These are phyloP conservation scores for Tapirus terrestris DNA, from an alignment of 2,113 vertebrate species.

Conservation along the genomic window DNA sequence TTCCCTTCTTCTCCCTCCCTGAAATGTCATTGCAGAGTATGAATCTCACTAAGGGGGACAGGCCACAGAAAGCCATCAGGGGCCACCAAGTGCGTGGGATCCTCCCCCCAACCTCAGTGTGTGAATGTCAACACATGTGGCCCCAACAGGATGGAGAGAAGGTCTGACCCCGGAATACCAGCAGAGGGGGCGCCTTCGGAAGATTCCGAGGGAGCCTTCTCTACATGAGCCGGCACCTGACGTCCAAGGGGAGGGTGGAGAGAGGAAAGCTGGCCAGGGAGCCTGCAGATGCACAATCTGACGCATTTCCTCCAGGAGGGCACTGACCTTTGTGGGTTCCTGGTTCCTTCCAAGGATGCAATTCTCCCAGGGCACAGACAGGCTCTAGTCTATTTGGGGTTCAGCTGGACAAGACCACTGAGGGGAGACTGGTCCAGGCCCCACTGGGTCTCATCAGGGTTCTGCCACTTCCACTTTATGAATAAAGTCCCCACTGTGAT, in stretches of 20 bases:
- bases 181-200: not conserved
- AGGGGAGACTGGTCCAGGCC: not conserved
- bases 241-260: not conserved
- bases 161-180: not conserved
- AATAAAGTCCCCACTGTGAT: not conserved
- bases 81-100: no score
- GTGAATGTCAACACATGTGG: not conserved
- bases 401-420: not conserved
- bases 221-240: not conserved
- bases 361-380: not conserved
- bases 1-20: not conserved
- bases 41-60: not conserved
- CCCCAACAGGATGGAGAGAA: not conserved
- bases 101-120: not conserved
- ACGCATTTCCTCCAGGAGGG: not conserved
- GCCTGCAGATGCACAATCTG: not conserved
- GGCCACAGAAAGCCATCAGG: not conserved
- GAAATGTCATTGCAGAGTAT: not conserved
- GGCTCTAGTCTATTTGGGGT: not conserved
- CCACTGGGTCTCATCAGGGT: not conserved
- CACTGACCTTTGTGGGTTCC: fast-evolving
- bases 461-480: not conserved
- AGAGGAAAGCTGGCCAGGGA: fast-evolving
- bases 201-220: slow-evolving; percentile 10
- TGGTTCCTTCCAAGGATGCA: not conserved